phyloP scores from a whole-genome alignment of 2,113 vertebrate species.

The Hydrochoerus hydrochaeris region DNA sequence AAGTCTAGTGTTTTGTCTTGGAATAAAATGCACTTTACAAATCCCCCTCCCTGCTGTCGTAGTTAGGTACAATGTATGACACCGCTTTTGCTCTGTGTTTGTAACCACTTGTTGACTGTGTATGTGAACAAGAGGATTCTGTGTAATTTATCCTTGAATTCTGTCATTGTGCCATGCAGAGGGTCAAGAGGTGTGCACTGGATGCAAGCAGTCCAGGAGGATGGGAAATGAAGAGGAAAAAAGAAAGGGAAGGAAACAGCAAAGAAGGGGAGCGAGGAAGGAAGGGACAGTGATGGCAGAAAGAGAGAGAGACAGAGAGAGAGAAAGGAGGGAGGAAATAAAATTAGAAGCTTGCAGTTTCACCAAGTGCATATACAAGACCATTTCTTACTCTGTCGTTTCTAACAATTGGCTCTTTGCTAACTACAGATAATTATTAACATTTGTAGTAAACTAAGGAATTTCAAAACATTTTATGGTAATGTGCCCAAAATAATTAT shows the following conservation, averaged over 20 bases:
- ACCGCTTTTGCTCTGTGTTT: not conserved
- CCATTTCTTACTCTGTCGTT: conserved; percentile 22
- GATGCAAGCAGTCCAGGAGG: not conserved
- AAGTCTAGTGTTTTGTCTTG: not conserved
- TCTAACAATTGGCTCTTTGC: conserved; percentile 44
- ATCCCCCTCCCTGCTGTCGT: not conserved
- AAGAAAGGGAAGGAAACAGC: too few relatives aligned
- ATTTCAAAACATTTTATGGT: conserved; percentile 30
- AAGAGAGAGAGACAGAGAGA: fast-evolving
- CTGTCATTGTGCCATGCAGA: not conserved
- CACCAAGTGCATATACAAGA: not conserved
- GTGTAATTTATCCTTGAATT: not conserved
- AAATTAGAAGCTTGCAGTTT: not conserved
- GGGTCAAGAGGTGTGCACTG: not conserved
- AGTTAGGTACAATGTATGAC: not conserved
- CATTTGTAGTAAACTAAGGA: conserved; percentile 26
- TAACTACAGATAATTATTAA: conserved; percentile 48
- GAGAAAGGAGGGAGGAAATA: not conserved
- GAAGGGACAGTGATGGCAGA: too few relatives aligned
- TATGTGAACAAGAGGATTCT: not conserved
- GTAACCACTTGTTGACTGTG: not conserved
- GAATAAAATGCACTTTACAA: not conserved
- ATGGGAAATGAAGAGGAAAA: not conserved
- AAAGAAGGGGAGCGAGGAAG: too few relatives aligned
- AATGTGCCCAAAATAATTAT: conserved; percentile 42